Evolutionary conservation across 2,888 invertebrate genomes (phyloP), one percentile per base, ranked within the genome.

Genomic region (Melieria picta): DNA sequence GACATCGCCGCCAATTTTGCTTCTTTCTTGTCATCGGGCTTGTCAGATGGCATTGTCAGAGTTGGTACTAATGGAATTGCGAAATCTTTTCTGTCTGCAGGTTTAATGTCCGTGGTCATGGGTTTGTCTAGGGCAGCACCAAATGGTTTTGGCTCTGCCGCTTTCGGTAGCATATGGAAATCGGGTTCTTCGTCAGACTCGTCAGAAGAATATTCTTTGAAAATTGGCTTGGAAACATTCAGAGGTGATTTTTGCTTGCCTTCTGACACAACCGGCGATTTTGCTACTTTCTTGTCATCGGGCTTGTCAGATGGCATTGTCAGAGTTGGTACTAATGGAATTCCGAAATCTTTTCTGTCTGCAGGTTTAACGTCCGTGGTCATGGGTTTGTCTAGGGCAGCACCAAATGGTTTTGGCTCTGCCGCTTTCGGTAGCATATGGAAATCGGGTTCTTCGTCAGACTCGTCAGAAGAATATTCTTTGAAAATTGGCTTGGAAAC

Each of bases 271-370:
- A 43, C 10, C 4, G 62, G 62, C 10, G 62, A 69, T 58, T 67
- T 69, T 10, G 56, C 42, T 61, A 30, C 42, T 5, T 71, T 76
- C 1, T 66, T 58, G 11, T 50, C 71, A 7, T 57, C 4, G 6
- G 70, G 61, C 9, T 69, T 64, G 57, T 72, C 70, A 30, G 50
- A 16, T 7, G 62, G 43, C 16, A n/a, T 7, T 9, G 64, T 47
- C 10, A 16, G 13, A 61, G 11, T 45, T 10, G 46, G 11, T 16
- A 55, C 50, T 10, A 11, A 50, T 50, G 50, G 11, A 50, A 11
- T 11, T 10, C 2, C 9, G 9, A 11, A 11, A 50, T 50, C 50
- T 11, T 50, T 9, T 1, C 1, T 50, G 3, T 11, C 50, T 1
- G 50, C 11, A 11, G 50, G 9, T 11, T 50, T 50, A 9, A 10